These are phyloP conservation scores for Butastur rufipennis DNA, from an alignment of 2,113 vertebrate genomes.

Conservation along the genomic window DNA sequence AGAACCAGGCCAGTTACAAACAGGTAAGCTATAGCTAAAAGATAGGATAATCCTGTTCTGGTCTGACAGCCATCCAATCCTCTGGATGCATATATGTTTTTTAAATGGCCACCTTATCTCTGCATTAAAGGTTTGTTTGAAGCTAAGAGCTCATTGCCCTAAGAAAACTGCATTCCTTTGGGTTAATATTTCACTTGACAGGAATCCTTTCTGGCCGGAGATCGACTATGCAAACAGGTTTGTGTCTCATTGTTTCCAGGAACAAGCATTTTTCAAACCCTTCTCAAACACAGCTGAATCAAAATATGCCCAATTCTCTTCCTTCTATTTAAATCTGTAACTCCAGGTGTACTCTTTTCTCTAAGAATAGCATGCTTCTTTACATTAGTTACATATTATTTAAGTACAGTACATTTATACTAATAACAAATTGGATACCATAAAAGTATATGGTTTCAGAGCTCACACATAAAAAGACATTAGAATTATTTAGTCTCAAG, in stretches of 20 bases:
- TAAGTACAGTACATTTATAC: neutral
- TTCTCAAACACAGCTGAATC: constrained; percentile 8
- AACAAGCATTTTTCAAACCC: neutral
- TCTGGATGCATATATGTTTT: constrained; percentile 37
- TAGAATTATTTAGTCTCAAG: neutral
- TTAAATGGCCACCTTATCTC: constrained; percentile 34
- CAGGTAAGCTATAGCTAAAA: neutral
- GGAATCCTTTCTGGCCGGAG: constrained; percentile 53
- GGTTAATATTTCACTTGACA: constrained; percentile 63
- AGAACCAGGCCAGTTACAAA: neutral
- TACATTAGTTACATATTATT: neutral
- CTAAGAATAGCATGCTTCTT: neutral
- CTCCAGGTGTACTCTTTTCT: neutral
- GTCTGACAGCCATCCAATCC: neutral
- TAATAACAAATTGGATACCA: neutral
- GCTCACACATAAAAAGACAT: neutral
- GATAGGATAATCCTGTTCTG: neutral
- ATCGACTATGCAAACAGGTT: constrained; percentile 42
- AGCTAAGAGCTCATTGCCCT: constrained; percentile 19
- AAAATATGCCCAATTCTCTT: neutral
- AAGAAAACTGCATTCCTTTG: constrained; percentile 46
- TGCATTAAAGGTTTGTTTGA: neutral
- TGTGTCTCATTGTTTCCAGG: constrained; percentile 36
- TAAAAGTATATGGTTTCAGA: neutral
- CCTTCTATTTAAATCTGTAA: neutral